These are phyloP conservation scores for Otus scops DNA, from an alignment of 2,797 vertebrate genomes.

Conservation along the genomic window DNA sequence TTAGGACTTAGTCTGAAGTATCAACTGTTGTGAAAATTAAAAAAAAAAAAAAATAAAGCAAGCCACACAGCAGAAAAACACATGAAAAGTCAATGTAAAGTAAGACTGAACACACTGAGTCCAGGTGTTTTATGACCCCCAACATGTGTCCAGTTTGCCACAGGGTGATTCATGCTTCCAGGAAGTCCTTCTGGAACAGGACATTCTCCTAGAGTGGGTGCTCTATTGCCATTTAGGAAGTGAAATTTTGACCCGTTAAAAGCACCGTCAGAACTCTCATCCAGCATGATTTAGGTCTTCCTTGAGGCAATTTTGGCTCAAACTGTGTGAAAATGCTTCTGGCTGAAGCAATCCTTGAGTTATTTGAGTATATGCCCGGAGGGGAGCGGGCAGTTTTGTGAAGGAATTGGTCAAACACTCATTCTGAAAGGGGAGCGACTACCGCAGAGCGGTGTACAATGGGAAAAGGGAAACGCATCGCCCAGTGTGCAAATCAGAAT, in stretches of 20 bases:
- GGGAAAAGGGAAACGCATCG: not conserved
- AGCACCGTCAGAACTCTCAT: not conserved
- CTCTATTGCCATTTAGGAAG: not conserved
- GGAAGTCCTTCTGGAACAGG: not conserved
- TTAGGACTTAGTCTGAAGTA: not conserved
- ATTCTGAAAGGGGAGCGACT: not conserved
- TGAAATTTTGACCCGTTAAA: not conserved
- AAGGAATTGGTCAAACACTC: not conserved
- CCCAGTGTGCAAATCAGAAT: not conserved
- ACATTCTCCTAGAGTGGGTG: not conserved
- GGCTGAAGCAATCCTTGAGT: not conserved
- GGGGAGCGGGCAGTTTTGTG: not conserved
- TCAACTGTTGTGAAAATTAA: not conserved
- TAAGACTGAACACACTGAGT: not conserved
- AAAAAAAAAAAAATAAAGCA: not conserved
- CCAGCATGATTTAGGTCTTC: not conserved
- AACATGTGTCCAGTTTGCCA: not conserved
- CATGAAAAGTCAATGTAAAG: not conserved
- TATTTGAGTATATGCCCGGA: not conserved
- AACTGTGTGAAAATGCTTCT: slow-evolving; percentile 32
- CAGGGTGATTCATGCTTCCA: not conserved
- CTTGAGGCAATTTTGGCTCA: slow-evolving; percentile 11
- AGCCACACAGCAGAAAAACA: fast-evolving
- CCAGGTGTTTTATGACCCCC: not conserved
- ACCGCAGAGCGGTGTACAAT: not conserved